phyloP scores from a whole-genome alignment of 1,140 invertebrate genomes.

The Odontomachus brunneus region DNA sequence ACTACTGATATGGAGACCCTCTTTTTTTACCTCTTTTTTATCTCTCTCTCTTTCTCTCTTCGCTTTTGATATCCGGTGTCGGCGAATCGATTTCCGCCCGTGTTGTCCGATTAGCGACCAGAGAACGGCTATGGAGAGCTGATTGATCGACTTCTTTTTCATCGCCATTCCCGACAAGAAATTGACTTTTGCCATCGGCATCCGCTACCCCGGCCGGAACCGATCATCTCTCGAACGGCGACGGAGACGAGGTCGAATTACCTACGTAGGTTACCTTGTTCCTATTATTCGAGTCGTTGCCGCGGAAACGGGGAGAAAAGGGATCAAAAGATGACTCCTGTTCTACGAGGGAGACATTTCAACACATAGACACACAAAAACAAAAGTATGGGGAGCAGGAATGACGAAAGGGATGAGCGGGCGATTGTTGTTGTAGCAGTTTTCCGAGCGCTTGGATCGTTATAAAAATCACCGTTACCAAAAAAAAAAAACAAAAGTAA shows the following conservation, averaged over 20 bases:
- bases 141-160: constrained; percentile 17
- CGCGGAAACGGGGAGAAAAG: not conserved
- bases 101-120: constrained; percentile 21
- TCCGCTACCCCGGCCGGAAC: constrained; percentile 21
- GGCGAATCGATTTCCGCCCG: constrained; percentile 21
- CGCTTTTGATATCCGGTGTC: not conserved
- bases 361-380: not conserved
- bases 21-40: no score
- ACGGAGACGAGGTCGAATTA: constrained; percentile 6
- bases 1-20: not conserved
- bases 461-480: not conserved
- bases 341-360: not conserved
- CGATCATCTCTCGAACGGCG: constrained; percentile 24
- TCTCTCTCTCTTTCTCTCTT: not conserved
- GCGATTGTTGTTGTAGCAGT: no score
- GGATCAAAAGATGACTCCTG: not conserved
- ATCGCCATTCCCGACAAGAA: constrained; percentile 24
- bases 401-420: no score
- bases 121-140: not conserved
- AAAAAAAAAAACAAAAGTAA: not conserved
- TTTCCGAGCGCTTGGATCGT: not conserved
- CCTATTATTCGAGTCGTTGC: constrained; percentile 13
- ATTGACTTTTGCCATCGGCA: constrained; percentile 36
- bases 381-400: not conserved
- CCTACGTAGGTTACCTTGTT: constrained; percentile 17